These are phyloP conservation scores for Aculops lycopersici DNA, from an alignment of 1,140 invertebrate species.

Conservation along the genomic window DNA sequence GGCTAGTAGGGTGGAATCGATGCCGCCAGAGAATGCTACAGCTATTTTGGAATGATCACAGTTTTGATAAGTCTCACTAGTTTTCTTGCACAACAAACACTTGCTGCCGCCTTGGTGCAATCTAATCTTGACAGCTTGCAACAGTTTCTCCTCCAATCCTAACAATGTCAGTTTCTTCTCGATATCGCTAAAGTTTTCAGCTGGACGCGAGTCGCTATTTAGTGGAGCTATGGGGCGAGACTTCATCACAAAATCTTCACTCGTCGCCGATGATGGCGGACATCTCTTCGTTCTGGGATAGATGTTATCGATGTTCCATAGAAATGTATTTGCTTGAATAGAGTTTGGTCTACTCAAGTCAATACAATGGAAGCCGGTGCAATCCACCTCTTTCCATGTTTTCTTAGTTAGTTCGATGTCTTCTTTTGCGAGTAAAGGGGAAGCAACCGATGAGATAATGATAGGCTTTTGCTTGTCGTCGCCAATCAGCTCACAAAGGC, in stretches of 20 bases:
- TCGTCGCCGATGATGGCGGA: neutral
- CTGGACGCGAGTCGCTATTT: too few species aligned
- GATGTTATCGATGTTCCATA: slow-evolving; percentile 4
- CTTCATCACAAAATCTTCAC: neutral
- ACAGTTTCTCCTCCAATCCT: neutral
- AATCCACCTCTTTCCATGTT: slow-evolving; percentile 34
- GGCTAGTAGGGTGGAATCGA: slow-evolving; percentile 68
- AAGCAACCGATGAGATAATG: neutral
- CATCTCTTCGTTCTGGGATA: neutral
- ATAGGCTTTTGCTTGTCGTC: too few species aligned
- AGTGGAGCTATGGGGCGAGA: neutral
- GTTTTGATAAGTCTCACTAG: neutral
- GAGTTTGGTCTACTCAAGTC: neutral
- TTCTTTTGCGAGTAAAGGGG: neutral
- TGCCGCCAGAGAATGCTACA: slow-evolving; percentile 69
- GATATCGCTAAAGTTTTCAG: neutral
- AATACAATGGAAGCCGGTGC: slow-evolving; percentile 19
- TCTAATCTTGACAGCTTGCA: neutral
- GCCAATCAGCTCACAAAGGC: slow-evolving; percentile 27
- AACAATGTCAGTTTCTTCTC: neutral
- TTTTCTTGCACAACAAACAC: neutral
- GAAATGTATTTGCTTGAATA: too few species aligned
- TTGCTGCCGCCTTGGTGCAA: neutral
- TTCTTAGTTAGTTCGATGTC: slow-evolving; percentile 24
- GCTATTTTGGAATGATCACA: slow-evolving; percentile 37